Evolutionary conservation across 2,797 vertebrate genomes (phyloP).

Genomic region (Trichosurus vulpecula): DNA sequence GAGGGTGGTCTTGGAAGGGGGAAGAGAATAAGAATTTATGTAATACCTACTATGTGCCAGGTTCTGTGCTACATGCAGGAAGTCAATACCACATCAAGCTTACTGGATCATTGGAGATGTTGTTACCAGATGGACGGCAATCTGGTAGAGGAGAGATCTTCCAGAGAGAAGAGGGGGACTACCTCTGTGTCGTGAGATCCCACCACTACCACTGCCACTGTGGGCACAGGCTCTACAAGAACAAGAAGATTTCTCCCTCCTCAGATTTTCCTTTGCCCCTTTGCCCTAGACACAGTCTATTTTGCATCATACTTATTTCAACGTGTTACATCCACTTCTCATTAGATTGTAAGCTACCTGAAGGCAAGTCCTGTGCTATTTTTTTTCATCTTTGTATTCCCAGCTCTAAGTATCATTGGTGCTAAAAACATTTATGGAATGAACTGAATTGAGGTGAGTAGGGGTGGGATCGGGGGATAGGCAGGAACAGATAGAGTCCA

Average conservation of each 20-base stretch:
- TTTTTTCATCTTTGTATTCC: background rate
- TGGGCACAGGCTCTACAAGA: background rate
- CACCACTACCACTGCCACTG: background rate
- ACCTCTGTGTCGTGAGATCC: background rate
- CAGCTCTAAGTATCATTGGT: background rate
- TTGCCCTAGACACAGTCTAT: background rate
- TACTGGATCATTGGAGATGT: background rate
- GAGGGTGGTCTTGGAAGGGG: background rate
- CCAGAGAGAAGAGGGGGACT: background rate
- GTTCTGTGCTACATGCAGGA: background rate
- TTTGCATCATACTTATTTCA: background rate
- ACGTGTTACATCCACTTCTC: background rate
- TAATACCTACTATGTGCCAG: background rate
- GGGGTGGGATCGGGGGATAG: background rate
- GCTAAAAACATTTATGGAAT: background rate
- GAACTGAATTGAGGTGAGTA: background rate
- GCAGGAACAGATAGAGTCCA: background rate
- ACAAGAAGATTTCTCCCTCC: background rate
- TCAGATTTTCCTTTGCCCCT: background rate
- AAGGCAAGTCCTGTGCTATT: background rate
- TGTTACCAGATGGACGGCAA: background rate
- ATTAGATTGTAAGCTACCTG: background rate
- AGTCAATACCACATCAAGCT: background rate
- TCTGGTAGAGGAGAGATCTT: background rate
- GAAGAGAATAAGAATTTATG: background rate